Percentiles rank a stretch among this genome's conserved stretches.
Conservation (phyloP, 2,888 invertebrate species). For the Rotaria magnacalcarata region DNA sequence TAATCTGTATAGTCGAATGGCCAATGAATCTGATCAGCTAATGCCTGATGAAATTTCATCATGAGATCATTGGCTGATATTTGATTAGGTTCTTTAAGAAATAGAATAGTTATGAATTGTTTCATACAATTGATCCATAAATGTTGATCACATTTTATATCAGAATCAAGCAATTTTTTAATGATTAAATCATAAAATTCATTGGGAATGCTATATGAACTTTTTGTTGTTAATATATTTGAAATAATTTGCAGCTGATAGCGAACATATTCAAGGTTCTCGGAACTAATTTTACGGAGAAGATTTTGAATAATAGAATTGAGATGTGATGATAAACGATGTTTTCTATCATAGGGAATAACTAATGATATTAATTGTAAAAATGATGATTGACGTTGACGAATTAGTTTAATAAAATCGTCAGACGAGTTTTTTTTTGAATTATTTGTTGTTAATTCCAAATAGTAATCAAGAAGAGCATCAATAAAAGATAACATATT, state of each 20-base stretch:
- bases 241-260: conserved; percentile 13
- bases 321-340: conserved; percentile 10
- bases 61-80: neutral
- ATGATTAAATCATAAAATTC: conserved; percentile 28
- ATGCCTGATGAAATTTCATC: neutral
- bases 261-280: neutral
- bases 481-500: neutral
- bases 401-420: neutral
- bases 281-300: neutral
- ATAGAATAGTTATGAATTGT: neutral
- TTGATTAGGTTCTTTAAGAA: neutral
- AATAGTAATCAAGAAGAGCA: conserved; percentile 14
- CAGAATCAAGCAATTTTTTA: neutral
- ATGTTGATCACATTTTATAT: neutral
- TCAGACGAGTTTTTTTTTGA: neutral
- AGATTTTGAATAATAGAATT: neutral
- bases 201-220: neutral
- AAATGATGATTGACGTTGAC: neutral
- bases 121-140: conserved; percentile 13
- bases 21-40: neutral
- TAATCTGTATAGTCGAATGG: neutral
- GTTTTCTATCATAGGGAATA: neutral
- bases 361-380: neutral
- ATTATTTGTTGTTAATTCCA: neutral
- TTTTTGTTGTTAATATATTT: neutral